Percentiles rank a stretch among this genome's conserved stretches.
phyloP scores from a whole-genome alignment of 2,113 vertebrate species.

The Agapornis roseicollis region DNA sequence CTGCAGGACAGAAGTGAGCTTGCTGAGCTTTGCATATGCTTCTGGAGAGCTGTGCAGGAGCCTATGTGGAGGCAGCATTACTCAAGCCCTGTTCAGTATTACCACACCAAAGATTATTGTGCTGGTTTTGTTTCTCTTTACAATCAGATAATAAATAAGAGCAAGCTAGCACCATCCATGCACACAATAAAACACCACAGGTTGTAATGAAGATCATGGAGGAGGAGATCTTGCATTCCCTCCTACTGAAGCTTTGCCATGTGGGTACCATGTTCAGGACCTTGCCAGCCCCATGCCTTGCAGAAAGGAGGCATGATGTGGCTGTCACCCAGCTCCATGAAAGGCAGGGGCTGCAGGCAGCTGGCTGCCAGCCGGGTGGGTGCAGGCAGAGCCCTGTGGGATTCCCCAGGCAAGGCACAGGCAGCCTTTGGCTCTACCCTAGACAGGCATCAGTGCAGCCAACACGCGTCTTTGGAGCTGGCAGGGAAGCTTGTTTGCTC shows the following conservation, averaged over 20 bases:
- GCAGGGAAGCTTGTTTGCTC: constrained; percentile 4
- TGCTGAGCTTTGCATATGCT: background rate
- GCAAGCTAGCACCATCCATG: background rate
- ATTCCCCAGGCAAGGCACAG: background rate
- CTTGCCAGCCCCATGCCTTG: background rate
- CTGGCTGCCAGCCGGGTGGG: background rate
- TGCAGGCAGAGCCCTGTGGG: background rate
- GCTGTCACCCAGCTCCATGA: background rate
- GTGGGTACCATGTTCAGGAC: too few species aligned
- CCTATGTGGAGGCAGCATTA: background rate
- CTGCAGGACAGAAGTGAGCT: background rate
- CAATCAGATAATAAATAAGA: background rate
- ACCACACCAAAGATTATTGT: background rate
- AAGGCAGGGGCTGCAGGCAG: background rate
- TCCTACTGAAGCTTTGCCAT: background rate
- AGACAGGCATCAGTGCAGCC: background rate
- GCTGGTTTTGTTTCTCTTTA: background rate
- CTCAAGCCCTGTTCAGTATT: background rate
- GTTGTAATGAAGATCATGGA: background rate
- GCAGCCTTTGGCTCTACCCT: background rate
- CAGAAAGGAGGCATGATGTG: background rate
- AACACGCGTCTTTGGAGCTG: background rate
- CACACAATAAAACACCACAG: background rate
- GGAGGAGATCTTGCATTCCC: background rate
- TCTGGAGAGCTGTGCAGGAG: background rate